These are phyloP conservation scores for Cenopis cana DNA, from an alignment of 2,888 invertebrate genomes.

Conservation along the genomic window DNA sequence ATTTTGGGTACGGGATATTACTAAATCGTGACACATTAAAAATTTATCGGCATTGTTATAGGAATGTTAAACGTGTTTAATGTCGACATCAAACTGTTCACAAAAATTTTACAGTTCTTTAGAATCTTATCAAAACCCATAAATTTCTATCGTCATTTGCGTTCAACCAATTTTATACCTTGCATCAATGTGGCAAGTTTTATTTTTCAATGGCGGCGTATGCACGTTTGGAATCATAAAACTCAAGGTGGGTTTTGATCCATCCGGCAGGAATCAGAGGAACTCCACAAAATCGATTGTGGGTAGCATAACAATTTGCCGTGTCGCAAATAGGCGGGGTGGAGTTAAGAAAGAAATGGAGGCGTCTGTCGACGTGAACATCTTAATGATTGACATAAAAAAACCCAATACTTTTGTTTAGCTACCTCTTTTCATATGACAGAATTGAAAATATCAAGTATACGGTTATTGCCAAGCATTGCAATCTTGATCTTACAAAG, in stretches of 20 bases:
- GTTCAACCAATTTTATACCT: neutral
- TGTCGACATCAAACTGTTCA: neutral
- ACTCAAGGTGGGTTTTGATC: slow-evolving; percentile 3
- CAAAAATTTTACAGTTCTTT: neutral
- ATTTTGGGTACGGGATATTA: neutral
- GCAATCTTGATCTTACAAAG: no score
- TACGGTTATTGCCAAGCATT: no score
- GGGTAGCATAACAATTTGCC: slow-evolving; percentile 3
- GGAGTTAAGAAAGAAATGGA: neutral
- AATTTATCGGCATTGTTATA: neutral
- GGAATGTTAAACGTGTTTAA: slow-evolving; percentile 11
- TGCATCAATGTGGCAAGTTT: neutral
- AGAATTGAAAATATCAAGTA: no score
- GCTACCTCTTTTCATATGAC: no score
- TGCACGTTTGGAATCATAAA: slow-evolving; percentile 1
- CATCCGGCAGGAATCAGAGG: slow-evolving; percentile 2
- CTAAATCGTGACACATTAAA: neutral
- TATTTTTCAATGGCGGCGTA: neutral
- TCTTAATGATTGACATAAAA: no score
- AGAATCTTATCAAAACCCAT: neutral
- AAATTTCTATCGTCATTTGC: neutral
- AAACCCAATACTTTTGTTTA: no score
- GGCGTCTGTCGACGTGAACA: neutral
- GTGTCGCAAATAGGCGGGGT: slow-evolving; percentile 1
- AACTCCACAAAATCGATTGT: slow-evolving; percentile 5